Evolutionary conservation across 2,797 vertebrate genomes (phyloP).

Genomic region (Amphiprion clarkii): DNA sequence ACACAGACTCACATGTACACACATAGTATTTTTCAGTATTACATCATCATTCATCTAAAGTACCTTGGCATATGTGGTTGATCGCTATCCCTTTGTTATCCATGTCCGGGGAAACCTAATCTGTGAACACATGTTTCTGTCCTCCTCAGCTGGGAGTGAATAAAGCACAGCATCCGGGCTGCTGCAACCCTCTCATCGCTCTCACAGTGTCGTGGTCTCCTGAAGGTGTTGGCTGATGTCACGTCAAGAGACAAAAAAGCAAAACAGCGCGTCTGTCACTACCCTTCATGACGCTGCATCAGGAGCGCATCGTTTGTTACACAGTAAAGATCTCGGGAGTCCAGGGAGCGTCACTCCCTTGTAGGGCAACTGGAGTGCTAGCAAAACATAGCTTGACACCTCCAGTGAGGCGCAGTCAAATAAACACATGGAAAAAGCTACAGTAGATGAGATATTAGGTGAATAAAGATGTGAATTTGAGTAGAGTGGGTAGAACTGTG

Average conservation of each 20-base stretch:
- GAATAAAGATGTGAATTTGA: conserved; percentile 19
- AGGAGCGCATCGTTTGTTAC: conserved; percentile 42
- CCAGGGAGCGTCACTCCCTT: conserved; percentile 17
- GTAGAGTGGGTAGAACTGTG: not conserved
- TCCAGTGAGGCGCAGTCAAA: conserved; percentile 36
- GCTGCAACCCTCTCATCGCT: conserved; percentile 16
- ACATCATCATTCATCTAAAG: conserved; percentile 67
- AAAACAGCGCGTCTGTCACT: conserved; percentile 51
- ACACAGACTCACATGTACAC: conserved; percentile 31
- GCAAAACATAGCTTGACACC: conserved; percentile 49
- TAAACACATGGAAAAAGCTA: conserved; percentile 36
- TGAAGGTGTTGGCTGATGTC: conserved; percentile 12
- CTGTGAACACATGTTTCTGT: conserved; percentile 78
- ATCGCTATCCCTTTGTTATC: conserved; percentile 58
- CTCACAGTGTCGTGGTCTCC: conserved; percentile 14
- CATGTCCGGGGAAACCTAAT: conserved; percentile 74
- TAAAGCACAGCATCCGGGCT: conserved; percentile 33
- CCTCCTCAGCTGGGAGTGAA: conserved; percentile 49
- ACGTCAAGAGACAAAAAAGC: conserved; percentile 9
- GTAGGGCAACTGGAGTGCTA: conserved; percentile 9
- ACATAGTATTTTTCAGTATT: conserved; percentile 47
- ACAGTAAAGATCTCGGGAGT: not conserved
- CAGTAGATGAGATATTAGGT: conserved; percentile 42
- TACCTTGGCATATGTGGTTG: conserved; percentile 55
- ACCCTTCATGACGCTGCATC: conserved; percentile 12